Evolutionary conservation across 2,797 vertebrate genomes (phyloP), one percentile per base, ranked within the genome.

Genomic region (Halcyon badia): DNA sequence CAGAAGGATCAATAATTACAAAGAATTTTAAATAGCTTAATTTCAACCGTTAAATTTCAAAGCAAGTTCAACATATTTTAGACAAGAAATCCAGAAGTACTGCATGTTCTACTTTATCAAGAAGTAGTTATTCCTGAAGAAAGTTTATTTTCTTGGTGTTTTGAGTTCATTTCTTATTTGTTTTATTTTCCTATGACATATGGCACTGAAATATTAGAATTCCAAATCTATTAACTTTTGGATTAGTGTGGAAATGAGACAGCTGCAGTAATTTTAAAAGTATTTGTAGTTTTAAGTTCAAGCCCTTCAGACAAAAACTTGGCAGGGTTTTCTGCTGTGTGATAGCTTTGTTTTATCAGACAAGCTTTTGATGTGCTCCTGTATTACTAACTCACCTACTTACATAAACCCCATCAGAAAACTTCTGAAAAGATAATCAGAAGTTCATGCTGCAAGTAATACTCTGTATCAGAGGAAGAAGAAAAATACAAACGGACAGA

Each of bases 341-440:
- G 15, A 28, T 64, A 46, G 21, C 44, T 87, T 42, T 89, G 16
- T 65, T 82, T 42, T n/a, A 87, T 46, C 42, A 60, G 58, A 75
- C 19, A 58, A 3, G 5, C 54, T 93, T 87, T 71, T 49, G 60
- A 42, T 24, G 35, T 73, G 57, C 18, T 79, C n/a, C 73, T 48
- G 18, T 88, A 72, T 75, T 58, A 83, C 26, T 57, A 85, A 83
- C 48, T 78, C 10, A 6, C 28, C 48, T 73, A 71, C 25, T 64
- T 72, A 85, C 15, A 64, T 22, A 89, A 96, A 83, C 6, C 11
- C 22, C 26, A 83, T 9, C 54, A 83, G 41, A 80, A 87, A 73
- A 90, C 68, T 92, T 92, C 52, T 88, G 72, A 87, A 72, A 80
- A 91, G 48, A 33, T 57, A 70, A 94, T 54, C 52, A 94, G 83